Evolutionary conservation across 2,888 invertebrate genomes (phyloP).

Genomic region (Schizotus pectinicornis): DNA sequence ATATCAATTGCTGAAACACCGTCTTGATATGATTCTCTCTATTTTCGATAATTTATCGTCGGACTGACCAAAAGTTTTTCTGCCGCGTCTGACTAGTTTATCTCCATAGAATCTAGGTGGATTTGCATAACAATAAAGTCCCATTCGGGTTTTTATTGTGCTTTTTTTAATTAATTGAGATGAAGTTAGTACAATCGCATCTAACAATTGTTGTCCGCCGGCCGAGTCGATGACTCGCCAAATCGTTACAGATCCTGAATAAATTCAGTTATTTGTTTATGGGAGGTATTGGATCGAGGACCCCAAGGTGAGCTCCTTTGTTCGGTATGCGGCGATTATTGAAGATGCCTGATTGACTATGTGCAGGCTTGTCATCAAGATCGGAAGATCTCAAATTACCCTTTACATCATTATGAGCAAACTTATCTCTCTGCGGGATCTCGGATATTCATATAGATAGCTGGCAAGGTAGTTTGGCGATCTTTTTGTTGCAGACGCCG

Average conservation of each 20-base stretch:
- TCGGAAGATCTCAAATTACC: constrained; percentile 28
- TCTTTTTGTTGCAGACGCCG: constrained; percentile 17
- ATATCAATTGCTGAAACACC: constrained; percentile 11
- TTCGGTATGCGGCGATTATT: constrained; percentile 26
- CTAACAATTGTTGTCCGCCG: background rate
- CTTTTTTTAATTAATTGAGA: constrained; percentile 10
- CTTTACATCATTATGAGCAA: constrained; percentile 23
- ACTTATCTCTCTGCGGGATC: constrained; percentile 24
- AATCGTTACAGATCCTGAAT: background rate
- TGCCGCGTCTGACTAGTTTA: too few relatives aligned
- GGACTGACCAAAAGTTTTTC: background rate
- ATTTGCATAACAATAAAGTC: constrained; percentile 14
- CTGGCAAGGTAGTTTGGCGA: constrained; percentile 21
- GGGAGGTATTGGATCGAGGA: constrained; percentile 6
- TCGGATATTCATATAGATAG: constrained; percentile 18
- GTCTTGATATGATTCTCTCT: constrained; percentile 4
- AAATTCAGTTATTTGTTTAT: constrained; percentile 1
- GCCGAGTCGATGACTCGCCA: constrained; percentile 6
- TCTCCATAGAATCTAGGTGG: constrained; percentile 2
- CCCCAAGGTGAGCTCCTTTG: constrained; percentile 27
- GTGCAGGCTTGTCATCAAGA: constrained; percentile 28
- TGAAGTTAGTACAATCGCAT: background rate
- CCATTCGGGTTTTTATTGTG: background rate
- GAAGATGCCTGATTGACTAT: constrained; percentile 26
- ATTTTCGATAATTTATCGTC: background rate